Percentiles rank a stretch among this genome's conserved stretches.
phyloP scores from a whole-genome alignment of 2,113 vertebrate species.

The Marcusenius ussheri region DNA sequence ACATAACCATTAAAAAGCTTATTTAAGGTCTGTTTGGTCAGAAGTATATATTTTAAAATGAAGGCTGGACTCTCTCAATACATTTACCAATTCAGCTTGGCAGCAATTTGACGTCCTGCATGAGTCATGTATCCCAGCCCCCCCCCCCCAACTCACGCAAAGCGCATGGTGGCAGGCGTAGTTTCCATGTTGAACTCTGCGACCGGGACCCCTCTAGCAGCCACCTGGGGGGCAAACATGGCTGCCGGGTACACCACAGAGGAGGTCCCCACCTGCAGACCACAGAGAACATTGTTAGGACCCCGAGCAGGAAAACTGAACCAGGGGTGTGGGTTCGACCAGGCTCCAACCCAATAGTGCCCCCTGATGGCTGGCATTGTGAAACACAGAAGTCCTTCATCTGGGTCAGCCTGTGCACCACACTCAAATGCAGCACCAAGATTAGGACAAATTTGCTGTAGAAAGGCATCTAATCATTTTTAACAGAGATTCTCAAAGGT shows the following conservation, averaged over 20 bases:
- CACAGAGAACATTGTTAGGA: constrained; percentile 12
- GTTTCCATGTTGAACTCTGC: constrained; percentile 89
- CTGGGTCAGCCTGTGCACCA: neutral
- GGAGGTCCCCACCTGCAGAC: constrained; percentile 82
- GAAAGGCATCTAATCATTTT: neutral
- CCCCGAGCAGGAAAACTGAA: neutral
- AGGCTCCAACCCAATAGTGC: neutral
- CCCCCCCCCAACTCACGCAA: constrained; percentile 61
- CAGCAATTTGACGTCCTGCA: neutral
- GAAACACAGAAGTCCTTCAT: neutral
- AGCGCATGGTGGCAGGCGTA: constrained; percentile 77
- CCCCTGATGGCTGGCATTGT: neutral
- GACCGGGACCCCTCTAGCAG: constrained; percentile 78
- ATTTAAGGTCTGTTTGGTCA: neutral
- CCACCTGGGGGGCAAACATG: constrained; percentile 92
- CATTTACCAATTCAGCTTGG: neutral
- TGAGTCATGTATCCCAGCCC: neutral
- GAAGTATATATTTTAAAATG: neutral
- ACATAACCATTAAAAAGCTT: neutral
- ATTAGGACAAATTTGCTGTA: neutral
- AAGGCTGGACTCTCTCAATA: neutral
- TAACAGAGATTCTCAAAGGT: neutral
- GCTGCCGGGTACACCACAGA: constrained; percentile 90
- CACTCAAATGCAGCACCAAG: neutral
- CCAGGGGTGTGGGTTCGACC: neutral